phyloP scores from a whole-genome alignment of 1,140 invertebrate genomes.

The Probaryconus sp. region DNA sequence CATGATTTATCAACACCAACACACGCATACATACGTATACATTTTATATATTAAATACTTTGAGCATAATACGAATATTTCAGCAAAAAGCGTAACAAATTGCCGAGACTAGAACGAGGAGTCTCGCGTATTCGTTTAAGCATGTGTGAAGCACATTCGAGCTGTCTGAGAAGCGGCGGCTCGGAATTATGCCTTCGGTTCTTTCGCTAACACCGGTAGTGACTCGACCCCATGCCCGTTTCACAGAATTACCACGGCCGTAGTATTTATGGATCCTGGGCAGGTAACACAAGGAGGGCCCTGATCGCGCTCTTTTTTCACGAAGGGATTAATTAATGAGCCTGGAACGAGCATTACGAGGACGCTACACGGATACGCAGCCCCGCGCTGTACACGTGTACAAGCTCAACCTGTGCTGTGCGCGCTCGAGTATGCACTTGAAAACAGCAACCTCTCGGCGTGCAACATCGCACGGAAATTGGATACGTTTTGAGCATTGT shows the following conservation, averaged over 20 bases:
- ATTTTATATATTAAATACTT: too few species aligned
- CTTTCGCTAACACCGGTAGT: conserved; percentile 73
- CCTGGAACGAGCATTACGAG: conserved; percentile 40
- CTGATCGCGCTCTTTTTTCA: conserved; percentile 38
- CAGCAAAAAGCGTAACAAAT: conserved; percentile 38
- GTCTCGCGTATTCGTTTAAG: conserved; percentile 1
- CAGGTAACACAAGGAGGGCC: conserved; percentile 49
- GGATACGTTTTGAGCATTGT: conserved; percentile 46
- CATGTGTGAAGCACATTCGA: conserved; percentile 19
- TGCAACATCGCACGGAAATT: conserved; percentile 52
- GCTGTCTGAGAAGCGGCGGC: conserved; percentile 2
- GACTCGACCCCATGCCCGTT: conserved; percentile 67
- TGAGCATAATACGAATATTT: conserved; percentile 27
- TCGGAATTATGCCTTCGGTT: conserved; percentile 24
- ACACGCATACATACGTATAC: too few species aligned
- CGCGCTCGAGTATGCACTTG: conserved; percentile 32
- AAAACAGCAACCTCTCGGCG: conserved; percentile 43
- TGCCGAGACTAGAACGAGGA: conserved; percentile 5
- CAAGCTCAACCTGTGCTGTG: conserved; percentile 17
- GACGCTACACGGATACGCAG: conserved; percentile 43
- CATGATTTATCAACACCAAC: conserved; percentile 24
- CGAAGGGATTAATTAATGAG: conserved; percentile 57
- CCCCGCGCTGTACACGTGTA: conserved; percentile 28
- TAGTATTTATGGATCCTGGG: conserved; percentile 38
- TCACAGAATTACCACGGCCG: conserved; percentile 71